Evolutionary conservation across 2,113 vertebrate species (phyloP).

Genomic region (Geothlypis trichas): DNA sequence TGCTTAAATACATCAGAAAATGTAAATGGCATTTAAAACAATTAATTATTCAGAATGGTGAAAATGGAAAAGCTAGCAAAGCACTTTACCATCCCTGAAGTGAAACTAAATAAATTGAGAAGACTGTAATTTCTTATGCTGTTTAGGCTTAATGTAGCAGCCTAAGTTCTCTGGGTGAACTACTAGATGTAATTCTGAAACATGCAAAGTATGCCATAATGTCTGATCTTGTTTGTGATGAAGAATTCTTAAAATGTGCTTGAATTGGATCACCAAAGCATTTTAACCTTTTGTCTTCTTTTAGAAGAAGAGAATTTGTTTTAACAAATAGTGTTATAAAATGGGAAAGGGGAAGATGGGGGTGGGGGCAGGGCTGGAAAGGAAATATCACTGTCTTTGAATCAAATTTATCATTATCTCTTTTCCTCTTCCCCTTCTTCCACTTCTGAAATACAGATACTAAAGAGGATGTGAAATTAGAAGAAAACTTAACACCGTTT

Average conservation of each 20-base stretch:
- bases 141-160: background rate
- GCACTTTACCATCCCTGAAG: constrained; percentile 19
- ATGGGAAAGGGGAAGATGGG: too few species aligned
- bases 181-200: background rate
- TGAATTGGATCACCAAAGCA: background rate
- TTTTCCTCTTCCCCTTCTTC: background rate
- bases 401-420: background rate
- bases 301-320: background rate
- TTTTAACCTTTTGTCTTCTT: background rate
- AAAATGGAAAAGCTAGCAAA: constrained; percentile 61
- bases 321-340: background rate
- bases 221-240: background rate
- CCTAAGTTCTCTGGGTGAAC: background rate
- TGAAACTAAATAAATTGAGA: constrained; percentile 49
- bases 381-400: background rate
- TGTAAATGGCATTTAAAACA: constrained; percentile 66
- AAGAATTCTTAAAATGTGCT: background rate
- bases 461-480: background rate
- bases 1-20: constrained; percentile 64
- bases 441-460: background rate
- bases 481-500: background rate
- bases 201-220: background rate
- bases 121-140: constrained; percentile 1
- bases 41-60: constrained; percentile 70
- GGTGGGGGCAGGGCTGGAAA: rapidly evolving